These are phyloP conservation scores for Hemibates koningsi DNA, from an alignment of 2,113 vertebrate species.

Conservation along the genomic window DNA sequence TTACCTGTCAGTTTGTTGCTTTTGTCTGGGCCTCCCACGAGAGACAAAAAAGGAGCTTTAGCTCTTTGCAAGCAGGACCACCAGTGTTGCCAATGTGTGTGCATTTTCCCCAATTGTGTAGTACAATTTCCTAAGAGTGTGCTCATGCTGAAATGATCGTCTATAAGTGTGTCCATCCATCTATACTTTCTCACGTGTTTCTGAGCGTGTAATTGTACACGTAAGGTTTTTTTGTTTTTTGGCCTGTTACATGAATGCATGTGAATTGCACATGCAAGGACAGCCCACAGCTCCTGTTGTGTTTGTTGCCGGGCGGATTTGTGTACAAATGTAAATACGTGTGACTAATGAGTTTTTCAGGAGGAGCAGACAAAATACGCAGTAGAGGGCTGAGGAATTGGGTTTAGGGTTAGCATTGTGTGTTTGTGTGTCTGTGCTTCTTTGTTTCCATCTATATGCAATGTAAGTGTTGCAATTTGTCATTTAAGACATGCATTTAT, in stretches of 20 bases:
- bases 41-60: slow-evolving; percentile 49
- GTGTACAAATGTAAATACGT: slow-evolving; percentile 62
- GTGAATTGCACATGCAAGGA: background rate
- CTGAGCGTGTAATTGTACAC: background rate
- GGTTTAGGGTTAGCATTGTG: slow-evolving; percentile 21
- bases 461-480: slow-evolving; percentile 26
- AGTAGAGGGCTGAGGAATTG: background rate
- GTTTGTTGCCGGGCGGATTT: slow-evolving; percentile 62
- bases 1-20: slow-evolving; percentile 63
- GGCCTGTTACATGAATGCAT: background rate
- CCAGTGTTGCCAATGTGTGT: slow-evolving; percentile 51
- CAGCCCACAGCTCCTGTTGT: background rate
- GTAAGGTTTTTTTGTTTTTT: background rate
- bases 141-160: background rate
- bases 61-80: slow-evolving; percentile 58
- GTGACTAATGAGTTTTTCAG: slow-evolving; percentile 64
- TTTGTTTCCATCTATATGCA: background rate
- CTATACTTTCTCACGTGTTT: slow-evolving; percentile 13
- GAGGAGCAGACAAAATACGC: slow-evolving; percentile 32
- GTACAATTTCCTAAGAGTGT: background rate
- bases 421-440: background rate
- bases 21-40: slow-evolving; percentile 64
- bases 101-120: background rate
- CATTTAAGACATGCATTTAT: background rate
- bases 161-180: slow-evolving; percentile 14